phyloP scores from a whole-genome alignment of 2,113 vertebrate species.

The Psophia crepitans region DNA sequence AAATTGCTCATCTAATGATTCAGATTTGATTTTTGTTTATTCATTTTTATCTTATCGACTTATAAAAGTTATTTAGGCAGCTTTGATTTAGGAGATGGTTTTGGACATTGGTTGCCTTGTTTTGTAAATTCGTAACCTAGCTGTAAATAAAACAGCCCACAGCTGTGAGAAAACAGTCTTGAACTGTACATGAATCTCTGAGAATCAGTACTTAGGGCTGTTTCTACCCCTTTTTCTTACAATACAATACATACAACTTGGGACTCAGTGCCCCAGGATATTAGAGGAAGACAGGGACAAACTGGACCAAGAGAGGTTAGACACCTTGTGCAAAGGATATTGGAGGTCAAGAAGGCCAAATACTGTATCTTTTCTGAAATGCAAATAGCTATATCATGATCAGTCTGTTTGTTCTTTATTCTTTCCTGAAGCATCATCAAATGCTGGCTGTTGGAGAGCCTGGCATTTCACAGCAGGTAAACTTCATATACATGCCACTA shows the following conservation, averaged over 20 bases:
- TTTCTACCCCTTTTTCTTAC: background rate
- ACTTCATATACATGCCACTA: background rate
- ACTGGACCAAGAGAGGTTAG: background rate
- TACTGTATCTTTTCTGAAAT: background rate
- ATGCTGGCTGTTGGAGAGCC: background rate
- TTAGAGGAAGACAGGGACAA: background rate
- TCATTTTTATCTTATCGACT: background rate
- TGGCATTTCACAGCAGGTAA: background rate
- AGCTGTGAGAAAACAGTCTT: background rate
- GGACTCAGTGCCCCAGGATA: background rate
- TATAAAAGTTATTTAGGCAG: background rate
- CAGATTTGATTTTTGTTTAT: background rate
- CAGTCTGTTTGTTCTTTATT: background rate
- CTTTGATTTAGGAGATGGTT: background rate
- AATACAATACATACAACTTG: background rate
- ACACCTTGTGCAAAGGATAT: background rate
- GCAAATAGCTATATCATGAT: background rate
- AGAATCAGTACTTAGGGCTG: background rate
- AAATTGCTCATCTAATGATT: background rate
- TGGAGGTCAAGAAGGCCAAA: background rate
- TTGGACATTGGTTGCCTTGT: background rate
- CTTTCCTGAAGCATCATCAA: background rate
- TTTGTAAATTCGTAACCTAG: background rate
- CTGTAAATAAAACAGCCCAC: background rate
- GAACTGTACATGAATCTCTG: background rate